These are phyloP conservation scores for Drosophila mercatorum DNA, from an alignment of 2,888 invertebrate genomes.

Conservation along the genomic window DNA sequence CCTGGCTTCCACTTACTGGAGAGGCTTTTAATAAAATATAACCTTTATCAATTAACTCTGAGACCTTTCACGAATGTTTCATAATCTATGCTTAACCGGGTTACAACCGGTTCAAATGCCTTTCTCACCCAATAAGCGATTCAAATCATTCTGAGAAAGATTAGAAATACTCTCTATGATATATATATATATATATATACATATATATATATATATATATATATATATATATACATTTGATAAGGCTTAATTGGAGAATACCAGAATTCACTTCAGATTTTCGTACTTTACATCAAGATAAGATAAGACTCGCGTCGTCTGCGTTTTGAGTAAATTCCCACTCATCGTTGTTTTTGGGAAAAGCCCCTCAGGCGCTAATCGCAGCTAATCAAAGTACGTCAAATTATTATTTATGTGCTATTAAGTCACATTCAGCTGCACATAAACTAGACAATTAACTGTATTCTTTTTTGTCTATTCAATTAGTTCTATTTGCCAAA, in stretches of 20 bases:
- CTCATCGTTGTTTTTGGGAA: slow-evolving; percentile 10
- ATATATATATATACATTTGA: slow-evolving; percentile 1
- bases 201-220: too few species aligned
- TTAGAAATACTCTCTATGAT: neutral
- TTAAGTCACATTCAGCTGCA: slow-evolving; percentile 14
- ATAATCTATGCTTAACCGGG: neutral
- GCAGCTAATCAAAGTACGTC: slow-evolving; percentile 17
- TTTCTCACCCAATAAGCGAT: neutral
- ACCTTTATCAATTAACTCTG: too few species aligned
- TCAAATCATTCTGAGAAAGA: neutral
- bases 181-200: neutral
- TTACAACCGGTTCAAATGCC: neutral
- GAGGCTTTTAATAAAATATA: too few species aligned
- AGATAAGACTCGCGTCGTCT: slow-evolving; percentile 20
- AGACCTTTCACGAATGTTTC: neutral
- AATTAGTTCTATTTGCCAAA: neutral
- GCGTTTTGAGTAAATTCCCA: slow-evolving; percentile 1
- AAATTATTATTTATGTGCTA: slow-evolving; percentile 20
- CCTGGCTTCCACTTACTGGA: too few species aligned
- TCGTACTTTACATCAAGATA: slow-evolving; percentile 17
- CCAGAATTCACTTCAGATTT: slow-evolving; percentile 25
- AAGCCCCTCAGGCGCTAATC: slow-evolving; percentile 16
- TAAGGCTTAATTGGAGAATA: slow-evolving; percentile 24
- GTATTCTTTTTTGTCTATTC: slow-evolving; percentile 1
- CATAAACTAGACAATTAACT: slow-evolving; percentile 21